phyloP scores from a whole-genome alignment of 2,888 invertebrate genomes.

The Hermaeophaga mercurialis region DNA sequence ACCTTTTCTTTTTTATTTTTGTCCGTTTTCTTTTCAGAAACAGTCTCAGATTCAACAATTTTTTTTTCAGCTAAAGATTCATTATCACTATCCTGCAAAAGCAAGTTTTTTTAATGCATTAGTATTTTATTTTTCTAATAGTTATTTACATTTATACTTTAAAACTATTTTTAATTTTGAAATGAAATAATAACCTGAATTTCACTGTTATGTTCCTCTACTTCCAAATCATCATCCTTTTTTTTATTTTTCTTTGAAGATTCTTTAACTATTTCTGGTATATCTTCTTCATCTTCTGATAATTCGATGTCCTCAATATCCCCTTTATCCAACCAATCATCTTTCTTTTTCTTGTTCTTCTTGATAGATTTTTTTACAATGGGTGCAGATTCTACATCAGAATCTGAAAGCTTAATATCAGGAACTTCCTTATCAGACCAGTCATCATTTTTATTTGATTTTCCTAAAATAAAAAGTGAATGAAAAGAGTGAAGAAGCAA shows the following conservation, averaged over 20 bases:
- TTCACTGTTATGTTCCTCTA: no score
- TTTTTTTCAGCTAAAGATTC: conserved; percentile 7
- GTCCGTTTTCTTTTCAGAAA: conserved; percentile 13
- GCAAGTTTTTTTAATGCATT: no score
- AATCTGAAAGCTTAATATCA: conserved; percentile 51
- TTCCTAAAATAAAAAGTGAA: conserved; percentile 26
- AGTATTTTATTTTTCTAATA: no score
- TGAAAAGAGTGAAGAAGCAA: neutral
- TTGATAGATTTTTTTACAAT: conserved; percentile 41
- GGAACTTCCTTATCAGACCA: conserved; percentile 49
- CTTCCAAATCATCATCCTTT: conserved; percentile 1
- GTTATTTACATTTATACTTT: no score
- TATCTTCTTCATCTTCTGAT: conserved; percentile 9
- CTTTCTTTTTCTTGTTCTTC: conserved; percentile 51
- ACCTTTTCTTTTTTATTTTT: conserved; percentile 17
- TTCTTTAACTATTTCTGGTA: conserved; percentile 13
- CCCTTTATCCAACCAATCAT: conserved; percentile 25
- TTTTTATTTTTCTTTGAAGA: conserved; percentile 18
- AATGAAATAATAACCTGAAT: no score
- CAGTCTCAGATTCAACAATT: conserved; percentile 10
- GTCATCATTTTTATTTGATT: conserved; percentile 44
- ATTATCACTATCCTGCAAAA: conserved; percentile 33
- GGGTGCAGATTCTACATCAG: conserved; percentile 36
- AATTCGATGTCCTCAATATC: conserved; percentile 17
- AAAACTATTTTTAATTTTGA: no score